Base-by-base conservation (phyloP, 1,140 invertebrate genomes). In the Scaptodrosophila lebanonensis region DNA sequence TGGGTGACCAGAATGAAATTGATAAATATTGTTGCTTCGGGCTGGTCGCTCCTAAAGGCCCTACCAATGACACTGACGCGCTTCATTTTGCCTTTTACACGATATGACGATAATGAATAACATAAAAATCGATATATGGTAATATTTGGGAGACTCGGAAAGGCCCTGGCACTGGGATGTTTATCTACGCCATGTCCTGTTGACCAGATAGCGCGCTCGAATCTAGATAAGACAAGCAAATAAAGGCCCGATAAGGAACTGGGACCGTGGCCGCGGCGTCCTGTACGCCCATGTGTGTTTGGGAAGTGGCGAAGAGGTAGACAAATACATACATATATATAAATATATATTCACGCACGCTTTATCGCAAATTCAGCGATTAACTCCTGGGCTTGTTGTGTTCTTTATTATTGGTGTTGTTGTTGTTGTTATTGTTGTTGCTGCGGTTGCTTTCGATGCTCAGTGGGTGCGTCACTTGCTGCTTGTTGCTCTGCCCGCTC, bases 141-240 rank as follows among this genome's bases (percentile, higher is more conserved):
- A n/a, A n/a, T n/a, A n/a, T n/a, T n/a, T n/a, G n/a, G n/a, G n/a
- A n/a, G n/a, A n/a, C n/a, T n/a, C n/a, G n/a, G n/a, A n/a, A n/a
- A n/a, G n/a, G n/a, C n/a, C n/a, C n/a, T n/a, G n/a, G n/a, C n/a
- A 25, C 8, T 4, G 35, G 17, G 13, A 36, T 15, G 52, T 43
- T 47, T 38, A 42, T 16, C 22, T 7, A 20, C 30, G 2, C 1
- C 53, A 50, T 64, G 62, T 65, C 62, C 62, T 65, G 62, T 64
- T 64, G 36, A 11, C 36, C 50, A 64, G 54, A 42, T 56, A 38
- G 13, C 17, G 44, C 8, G 1, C n/a, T 30, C 36, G 17, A 20
- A 17, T 17, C n/a, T 22, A 39, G 62, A 65, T 65, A 65, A 65
- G 52, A 18, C 50, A 54, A 62, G 64, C 56, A 60, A 64, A 47